phyloP scores from a whole-genome alignment of 2,888 invertebrate species.

The Linyphia triangularis region DNA sequence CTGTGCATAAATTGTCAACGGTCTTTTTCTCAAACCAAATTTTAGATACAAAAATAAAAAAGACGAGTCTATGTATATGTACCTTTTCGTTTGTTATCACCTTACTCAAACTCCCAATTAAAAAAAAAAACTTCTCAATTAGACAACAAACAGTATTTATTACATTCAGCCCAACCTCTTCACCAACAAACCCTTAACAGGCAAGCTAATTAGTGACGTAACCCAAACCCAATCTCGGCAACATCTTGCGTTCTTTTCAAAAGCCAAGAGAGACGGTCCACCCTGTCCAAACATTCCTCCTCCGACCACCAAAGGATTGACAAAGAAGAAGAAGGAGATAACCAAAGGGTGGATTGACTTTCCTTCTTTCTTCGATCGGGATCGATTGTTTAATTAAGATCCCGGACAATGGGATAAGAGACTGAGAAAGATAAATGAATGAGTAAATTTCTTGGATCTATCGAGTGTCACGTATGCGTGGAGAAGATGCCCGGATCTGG shows the following conservation, averaged over 20 bases:
- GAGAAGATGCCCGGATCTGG: slow-evolving; percentile 2
- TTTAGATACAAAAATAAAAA: too few relatives aligned
- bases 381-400: slow-evolving; percentile 70
- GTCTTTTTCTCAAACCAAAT: too few relatives aligned
- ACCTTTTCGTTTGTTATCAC: too few relatives aligned
- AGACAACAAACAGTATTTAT: background rate
- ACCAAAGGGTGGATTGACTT: background rate
- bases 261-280: background rate
- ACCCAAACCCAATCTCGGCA: background rate
- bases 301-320: background rate
- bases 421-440: slow-evolving; percentile 46
- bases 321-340: background rate
- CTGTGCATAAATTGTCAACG: too few relatives aligned
- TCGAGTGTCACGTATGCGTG: slow-evolving; percentile 11
- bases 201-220: background rate
- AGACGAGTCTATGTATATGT: too few relatives aligned
- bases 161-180: background rate
- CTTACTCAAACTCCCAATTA: background rate
- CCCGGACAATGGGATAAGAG: slow-evolving; percentile 40
- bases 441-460: slow-evolving; percentile 47
- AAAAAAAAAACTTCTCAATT: background rate
- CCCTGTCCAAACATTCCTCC: too few relatives aligned
- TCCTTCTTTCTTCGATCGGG: slow-evolving; percentile 23
- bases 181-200: background rate
- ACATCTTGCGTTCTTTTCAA: background rate